phyloP scores from a whole-genome alignment of 1,140 invertebrate genomes.

The Geopemphigus sp. region DNA sequence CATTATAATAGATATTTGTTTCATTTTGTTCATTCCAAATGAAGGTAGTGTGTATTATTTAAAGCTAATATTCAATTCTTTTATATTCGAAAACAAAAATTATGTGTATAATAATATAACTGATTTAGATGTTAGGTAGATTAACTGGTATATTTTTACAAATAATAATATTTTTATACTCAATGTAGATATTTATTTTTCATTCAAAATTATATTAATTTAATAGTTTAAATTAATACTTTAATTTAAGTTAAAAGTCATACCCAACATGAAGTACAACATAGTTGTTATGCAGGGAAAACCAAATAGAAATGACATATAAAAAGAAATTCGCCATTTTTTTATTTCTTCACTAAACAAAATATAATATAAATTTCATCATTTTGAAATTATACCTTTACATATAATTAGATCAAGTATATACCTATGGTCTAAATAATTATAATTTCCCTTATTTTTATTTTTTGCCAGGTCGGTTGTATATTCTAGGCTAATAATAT shows the following conservation, averaged over 20 bases:
- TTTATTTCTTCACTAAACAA: slow-evolving; percentile 70
- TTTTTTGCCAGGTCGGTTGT: slow-evolving; percentile 63
- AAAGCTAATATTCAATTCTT: too few species aligned
- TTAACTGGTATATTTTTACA: too few species aligned
- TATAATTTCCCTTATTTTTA: slow-evolving; percentile 63
- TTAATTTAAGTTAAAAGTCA: slow-evolving; percentile 64
- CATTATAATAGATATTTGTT: too few species aligned
- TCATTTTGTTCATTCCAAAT: too few species aligned
- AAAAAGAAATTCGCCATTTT: slow-evolving; percentile 92
- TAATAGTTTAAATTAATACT: too few species aligned
- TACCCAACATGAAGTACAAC: slow-evolving; percentile 88
- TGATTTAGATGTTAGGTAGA: too few species aligned
- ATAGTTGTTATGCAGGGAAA: slow-evolving; percentile 93
- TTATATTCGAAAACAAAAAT: too few species aligned
- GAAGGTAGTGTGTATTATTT: too few species aligned
- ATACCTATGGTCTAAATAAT: slow-evolving; percentile 70
- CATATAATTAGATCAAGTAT: slow-evolving; percentile 50
- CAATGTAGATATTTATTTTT: too few species aligned
- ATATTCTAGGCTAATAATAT: slow-evolving; percentile 75
- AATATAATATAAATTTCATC: neutral
- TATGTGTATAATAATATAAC: too few species aligned
- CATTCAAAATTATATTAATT: too few species aligned
- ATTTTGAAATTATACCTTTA: neutral
- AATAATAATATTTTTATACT: too few species aligned
- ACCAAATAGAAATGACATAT: slow-evolving; percentile 91